Base-by-base conservation (phyloP, 2,797 vertebrate genomes). In the Acanthurus lineatus region DNA sequence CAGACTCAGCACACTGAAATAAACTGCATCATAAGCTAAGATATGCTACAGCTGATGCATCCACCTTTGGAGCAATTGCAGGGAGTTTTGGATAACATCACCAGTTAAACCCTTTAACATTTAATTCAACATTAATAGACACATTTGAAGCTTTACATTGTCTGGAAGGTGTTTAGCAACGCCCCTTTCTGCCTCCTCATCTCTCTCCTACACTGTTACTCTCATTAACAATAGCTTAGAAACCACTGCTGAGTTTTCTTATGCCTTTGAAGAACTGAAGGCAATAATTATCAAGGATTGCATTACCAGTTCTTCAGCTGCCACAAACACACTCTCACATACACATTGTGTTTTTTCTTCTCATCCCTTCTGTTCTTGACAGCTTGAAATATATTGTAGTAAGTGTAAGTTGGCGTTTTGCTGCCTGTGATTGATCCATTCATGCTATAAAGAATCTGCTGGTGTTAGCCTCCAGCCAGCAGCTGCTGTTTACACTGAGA, bases 191-290 rank as follows among this genome's bases (percentile, higher is more conserved):
- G 19, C 7, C 16, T 11, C 3, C 15, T 16, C 5, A 16, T 49
- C 28, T 3, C 35, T 42, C 10, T 42, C 15, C 38, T 53, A 17
- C 56, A 51, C 60, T 20, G 40, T 69, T 51, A 58, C 15, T 42
- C 19, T 84, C 70, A 83, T 85, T 80, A 76, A 79, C 88, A 77
- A 9, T 64, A 66, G 77, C 66, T 73, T 82, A 67, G 35, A 80
- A 72, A 79, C 76, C 35, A 67, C 59, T 79, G 65, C 67, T 72
- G 58, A 73, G 42, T 70, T 72, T 69, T 68, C 45, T 7, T 51
- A 32, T 51, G 53, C 49, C 49, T 68, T 40, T 28, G 8, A 86
- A 64, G n/a, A 47, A n/a, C 47, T 66, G 59, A 44, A 58, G 66
- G 15, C 2, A n/a, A 66, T 65, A 67, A 85, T 88, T 64, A 81